Conservation (phyloP, 2,797 vertebrate genomes). For the Cryptoprocta ferox region DNA sequence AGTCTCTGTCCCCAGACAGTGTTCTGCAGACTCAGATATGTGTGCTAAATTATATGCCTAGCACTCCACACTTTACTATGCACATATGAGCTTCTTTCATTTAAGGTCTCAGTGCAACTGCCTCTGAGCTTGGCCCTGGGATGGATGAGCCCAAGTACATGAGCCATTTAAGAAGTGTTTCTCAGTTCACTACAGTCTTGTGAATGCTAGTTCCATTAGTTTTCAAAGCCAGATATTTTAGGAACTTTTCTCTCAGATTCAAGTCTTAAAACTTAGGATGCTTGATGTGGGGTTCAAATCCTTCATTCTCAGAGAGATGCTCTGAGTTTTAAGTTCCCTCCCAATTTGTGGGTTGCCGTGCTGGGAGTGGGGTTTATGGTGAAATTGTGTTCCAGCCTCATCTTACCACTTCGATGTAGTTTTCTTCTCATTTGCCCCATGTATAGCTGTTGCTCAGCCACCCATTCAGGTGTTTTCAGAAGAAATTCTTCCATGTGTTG, state of each 20-base stretch:
- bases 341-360: background rate
- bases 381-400: background rate
- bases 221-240: background rate
- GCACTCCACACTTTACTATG: background rate
- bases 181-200: background rate
- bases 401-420: background rate
- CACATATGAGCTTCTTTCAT: background rate
- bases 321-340: background rate
- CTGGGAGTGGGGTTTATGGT: background rate
- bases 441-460: background rate
- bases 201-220: background rate
- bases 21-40: background rate
- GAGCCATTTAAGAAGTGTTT: background rate
- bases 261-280: background rate
- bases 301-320: background rate
- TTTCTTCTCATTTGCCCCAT: background rate
- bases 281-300: background rate
- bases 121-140: background rate
- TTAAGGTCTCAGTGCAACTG: background rate
- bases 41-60: background rate
- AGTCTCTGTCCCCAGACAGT: background rate
- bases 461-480: background rate
- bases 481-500: background rate
- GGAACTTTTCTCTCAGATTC: background rate
- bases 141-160: background rate